These are phyloP conservation scores for Gymnarchus niloticus DNA, from an alignment of 2,113 vertebrate genomes.

Conservation along the genomic window DNA sequence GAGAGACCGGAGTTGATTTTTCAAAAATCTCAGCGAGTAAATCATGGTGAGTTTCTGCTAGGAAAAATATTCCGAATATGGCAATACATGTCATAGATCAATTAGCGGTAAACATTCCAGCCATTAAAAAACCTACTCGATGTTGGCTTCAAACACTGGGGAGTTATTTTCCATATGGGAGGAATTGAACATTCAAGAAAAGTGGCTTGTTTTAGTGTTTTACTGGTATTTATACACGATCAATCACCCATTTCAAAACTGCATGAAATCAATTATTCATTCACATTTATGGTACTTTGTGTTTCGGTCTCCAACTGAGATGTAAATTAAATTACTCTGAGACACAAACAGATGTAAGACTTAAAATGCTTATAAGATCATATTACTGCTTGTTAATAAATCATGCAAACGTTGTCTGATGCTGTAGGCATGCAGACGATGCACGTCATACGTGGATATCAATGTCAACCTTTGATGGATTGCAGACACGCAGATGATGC, in stretches of 20 bases:
- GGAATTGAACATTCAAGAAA: no score
- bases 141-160: no score
- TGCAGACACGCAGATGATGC: background rate
- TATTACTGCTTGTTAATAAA: background rate
- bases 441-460: background rate
- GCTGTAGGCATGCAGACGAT: background rate
- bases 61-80: background rate
- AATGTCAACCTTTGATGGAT: background rate
- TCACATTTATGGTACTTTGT: background rate
- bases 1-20: background rate
- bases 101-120: background rate
- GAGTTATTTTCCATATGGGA: no score
- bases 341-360: background rate
- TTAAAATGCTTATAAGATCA: background rate
- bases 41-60: no score
- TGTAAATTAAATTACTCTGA: background rate
- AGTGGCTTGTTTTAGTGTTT: no score
- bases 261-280: constrained; percentile 1
- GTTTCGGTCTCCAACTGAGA: background rate
- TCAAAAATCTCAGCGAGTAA: background rate
- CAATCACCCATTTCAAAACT: background rate
- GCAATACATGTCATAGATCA: background rate
- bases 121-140: no score
- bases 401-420: background rate
- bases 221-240: background rate